Evolutionary conservation across 2,888 invertebrate species (phyloP), one percentile per base, ranked within the genome.

Genomic region (Neuroscelio doddi): DNA sequence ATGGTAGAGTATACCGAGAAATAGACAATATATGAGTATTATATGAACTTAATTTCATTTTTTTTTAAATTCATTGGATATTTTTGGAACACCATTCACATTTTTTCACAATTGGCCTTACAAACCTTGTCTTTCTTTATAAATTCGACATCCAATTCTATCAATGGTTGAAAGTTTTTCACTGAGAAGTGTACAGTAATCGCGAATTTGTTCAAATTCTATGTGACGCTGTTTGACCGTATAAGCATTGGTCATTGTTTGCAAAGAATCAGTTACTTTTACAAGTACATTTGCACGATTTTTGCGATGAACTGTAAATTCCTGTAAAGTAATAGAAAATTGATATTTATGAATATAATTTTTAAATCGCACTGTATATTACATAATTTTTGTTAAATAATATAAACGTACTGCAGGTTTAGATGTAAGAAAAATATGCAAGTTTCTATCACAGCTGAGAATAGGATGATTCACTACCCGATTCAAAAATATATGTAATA

Each of bases 401-500:
- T 15, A 41, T 41, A 30, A 36, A 85, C 86, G 83, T 84, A 89
- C 91, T 39, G 88, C 85, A 63, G 89, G 88, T 80, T 90, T 90
- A 0, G 89, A 87, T 21, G 90, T 91, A 36, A 92, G 85, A 80
- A 92, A 92, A 42, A 89, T 82, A 69, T 89, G 87, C 51, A 91
- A 85, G 81, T 88, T 87, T 73, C 88, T 88, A 76, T 90, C 89
- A 75, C 88, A 90, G 62, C 90, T 90, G 36, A 92, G 83, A 51
- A 91, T 90, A 0, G 91, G 91, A 83, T 92, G 91, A 72, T 89
- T 88, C n/a, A 89, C 88, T 7, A 92, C 81, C 67, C 92, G 85
- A 55, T 87, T 87, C 44, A 92, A 85, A 79, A 91, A 92, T 58
- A 89, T 86, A 75, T 91, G 89, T 41, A 92, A 85, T 27, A 90